Evolutionary conservation across 2,113 vertebrate genomes (phyloP), one percentile per base, ranked within the genome.

Genomic region (Abramis brama): DNA sequence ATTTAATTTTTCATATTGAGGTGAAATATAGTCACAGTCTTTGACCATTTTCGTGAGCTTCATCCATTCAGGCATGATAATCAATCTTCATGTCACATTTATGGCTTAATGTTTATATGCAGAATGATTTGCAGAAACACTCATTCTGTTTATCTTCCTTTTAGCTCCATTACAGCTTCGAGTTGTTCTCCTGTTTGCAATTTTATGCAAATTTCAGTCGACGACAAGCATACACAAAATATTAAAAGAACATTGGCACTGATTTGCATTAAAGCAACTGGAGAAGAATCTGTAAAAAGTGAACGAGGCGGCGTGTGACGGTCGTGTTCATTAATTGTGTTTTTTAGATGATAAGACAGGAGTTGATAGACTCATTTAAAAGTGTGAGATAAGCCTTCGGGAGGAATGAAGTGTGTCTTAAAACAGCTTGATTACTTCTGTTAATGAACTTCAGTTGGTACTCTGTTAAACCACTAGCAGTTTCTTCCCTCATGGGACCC

Each of bases 291-390:
- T 43, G 68, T 13, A n/a, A 10, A 2, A 59, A 43, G 5, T 12
- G 36, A 71, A 43, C 39, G 36, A 71, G 11, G 33, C 33, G 15
- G 19, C 9, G 19, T 71, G 68, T 71, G 19, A 39, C 68, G 19
- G 15, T 25, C 74, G 25, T 30, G 15, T 73, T 73, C 39, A 71
- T 76, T 82, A 68, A 50, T 70, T 88, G 71, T 77, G 25, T 52
- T 85, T 57, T 71, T 71, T 25, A 81, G 21, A 45, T 47, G 52
- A 86, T 73, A 80, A 73, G 47, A 80, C 52, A 33, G 21, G 11
- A 79, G 64, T 62, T 87, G 77, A 82, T 66, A 27, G 55, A 64
- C 66, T 85, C 64, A 68, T 82, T 85, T 76, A 77, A 78, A 88
- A 33, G 12, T 19, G 52, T 73, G 68, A 55, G 74, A 87, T 83